Conservation (phyloP, 2,888 invertebrate genomes). For the Drosophila affinis region DNA sequence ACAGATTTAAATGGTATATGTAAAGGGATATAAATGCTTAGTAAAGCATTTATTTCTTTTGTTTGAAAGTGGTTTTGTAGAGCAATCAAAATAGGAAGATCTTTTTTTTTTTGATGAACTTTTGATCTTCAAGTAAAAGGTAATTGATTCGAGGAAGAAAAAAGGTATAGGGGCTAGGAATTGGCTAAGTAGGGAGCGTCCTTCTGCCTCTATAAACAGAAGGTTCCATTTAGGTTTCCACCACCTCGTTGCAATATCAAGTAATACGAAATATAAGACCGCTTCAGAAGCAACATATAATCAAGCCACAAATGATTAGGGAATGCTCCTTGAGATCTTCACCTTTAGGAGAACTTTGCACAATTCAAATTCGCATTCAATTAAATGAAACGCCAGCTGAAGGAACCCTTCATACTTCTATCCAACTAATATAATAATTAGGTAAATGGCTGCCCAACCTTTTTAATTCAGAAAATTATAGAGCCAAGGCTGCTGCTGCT, state of each 20-base stretch:
- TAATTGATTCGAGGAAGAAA: too few species aligned
- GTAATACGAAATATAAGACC: neutral
- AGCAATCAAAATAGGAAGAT: too few species aligned
- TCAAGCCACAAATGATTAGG: neutral
- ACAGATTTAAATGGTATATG: neutral
- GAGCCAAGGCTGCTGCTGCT: conserved; percentile 36
- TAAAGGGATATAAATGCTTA: neutral
- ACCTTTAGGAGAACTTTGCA: neutral
- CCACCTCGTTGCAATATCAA: too few species aligned
- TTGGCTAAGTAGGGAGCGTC: too few species aligned
- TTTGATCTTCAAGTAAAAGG: too few species aligned
- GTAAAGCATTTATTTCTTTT: neutral
- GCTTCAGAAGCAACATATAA: neutral
- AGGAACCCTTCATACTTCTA: neutral
- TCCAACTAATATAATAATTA: conserved; percentile 23
- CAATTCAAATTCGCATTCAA: neutral
- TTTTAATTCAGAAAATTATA: conserved; percentile 53
- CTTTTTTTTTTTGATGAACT: too few species aligned
- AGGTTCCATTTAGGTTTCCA: too few species aligned
- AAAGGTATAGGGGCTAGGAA: too few species aligned
- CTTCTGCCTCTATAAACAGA: too few species aligned
- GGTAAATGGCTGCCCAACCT: conserved; percentile 27
- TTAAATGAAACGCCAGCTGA: neutral
- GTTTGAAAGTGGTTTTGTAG: too few species aligned
- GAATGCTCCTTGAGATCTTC: neutral